A percentile compares a stretch with the other conserved stretches of the same genome.
phyloP scores from a whole-genome alignment of 2,888 invertebrate species.

The Zonitis immaculata region DNA sequence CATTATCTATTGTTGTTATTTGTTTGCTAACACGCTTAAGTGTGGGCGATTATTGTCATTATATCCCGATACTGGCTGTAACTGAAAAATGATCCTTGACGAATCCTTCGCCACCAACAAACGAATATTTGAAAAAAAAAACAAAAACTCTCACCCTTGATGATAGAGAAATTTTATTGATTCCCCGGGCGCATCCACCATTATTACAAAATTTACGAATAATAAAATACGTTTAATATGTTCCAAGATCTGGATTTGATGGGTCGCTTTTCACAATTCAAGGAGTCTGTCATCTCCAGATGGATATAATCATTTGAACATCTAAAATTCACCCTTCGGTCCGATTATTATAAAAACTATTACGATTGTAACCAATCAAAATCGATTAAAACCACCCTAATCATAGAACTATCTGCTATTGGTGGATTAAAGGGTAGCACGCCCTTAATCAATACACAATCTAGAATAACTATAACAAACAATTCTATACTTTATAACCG shows the following conservation, averaged over 20 bases:
- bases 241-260: not conserved
- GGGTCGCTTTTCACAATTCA: not conserved
- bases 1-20: conserved; percentile 41
- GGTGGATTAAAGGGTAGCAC: conserved; percentile 16
- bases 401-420: conserved; percentile 16
- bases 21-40: conserved; percentile 42
- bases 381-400: conserved; percentile 11
- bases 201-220: not conserved
- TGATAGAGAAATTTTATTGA: not conserved
- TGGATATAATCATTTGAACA: not conserved
- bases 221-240: no score
- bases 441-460: conserved; percentile 23
- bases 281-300: not conserved
- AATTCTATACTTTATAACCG: not conserved
- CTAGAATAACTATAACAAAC: not conserved
- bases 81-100: not conserved
- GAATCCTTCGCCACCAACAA: not conserved
- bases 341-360: no score
- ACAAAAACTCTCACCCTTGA: not conserved
- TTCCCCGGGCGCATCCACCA: not conserved
- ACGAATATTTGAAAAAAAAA: not conserved
- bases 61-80: conserved; percentile 5
- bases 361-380: conserved; percentile 6
- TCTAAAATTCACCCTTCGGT: no score
- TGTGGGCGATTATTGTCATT: conserved; percentile 41